Conservation (phyloP, 2,797 vertebrate genomes). For the Syncerus caffer region DNA sequence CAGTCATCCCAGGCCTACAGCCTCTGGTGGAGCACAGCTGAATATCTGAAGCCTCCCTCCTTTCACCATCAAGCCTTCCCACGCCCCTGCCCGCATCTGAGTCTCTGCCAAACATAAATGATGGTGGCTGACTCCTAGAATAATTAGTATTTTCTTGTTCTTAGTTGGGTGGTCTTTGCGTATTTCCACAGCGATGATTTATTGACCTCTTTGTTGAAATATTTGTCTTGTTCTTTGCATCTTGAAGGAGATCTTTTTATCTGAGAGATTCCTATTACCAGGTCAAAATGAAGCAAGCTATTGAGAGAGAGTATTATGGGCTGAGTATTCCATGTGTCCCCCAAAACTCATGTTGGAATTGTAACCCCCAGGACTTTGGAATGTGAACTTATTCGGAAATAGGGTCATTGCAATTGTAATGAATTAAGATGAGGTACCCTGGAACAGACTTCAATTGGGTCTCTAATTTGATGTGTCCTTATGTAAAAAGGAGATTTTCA, state of each 20-base stretch:
- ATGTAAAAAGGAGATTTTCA: not conserved
- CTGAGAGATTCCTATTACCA: not conserved
- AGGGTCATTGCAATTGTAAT: not conserved
- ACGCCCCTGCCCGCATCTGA: not conserved
- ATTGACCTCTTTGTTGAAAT: not conserved
- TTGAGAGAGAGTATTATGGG: not conserved
- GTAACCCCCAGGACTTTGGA: not conserved
- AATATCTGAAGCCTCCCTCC: not conserved
- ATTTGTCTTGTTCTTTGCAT: not conserved
- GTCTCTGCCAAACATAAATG: not conserved
- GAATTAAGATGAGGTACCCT: not conserved
- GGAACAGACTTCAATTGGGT: not conserved
- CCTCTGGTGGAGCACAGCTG: not conserved
- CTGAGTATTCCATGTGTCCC: not conserved
- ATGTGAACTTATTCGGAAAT: not conserved
- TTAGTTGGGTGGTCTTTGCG: not conserved
- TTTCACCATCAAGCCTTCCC: not conserved
- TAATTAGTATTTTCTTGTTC: not conserved
- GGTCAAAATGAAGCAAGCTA: not conserved
- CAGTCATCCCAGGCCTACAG: not conserved
- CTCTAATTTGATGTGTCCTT: not conserved
- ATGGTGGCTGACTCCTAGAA: not conserved
- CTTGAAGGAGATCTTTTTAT: not conserved
- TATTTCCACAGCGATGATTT: not conserved
- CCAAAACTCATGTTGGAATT: not conserved